Evolutionary conservation across 92 coral and sea anemone species (phyloP), one percentile per base, ranked within the genome.

Genomic region (Siderastrea radians): DNA sequence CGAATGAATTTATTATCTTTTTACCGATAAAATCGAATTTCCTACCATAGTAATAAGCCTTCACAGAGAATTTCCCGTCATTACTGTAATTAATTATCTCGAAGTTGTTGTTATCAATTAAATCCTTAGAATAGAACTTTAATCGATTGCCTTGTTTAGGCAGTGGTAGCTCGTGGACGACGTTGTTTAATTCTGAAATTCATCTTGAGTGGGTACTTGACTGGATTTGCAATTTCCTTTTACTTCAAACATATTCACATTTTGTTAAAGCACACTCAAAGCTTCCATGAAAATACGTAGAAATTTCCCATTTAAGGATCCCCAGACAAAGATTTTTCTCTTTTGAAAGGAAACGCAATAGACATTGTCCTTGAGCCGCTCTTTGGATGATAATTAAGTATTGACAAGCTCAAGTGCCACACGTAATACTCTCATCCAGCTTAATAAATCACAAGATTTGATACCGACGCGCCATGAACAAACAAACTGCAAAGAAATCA

Each of bases 1-100:
- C 52, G 72, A 72, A 84, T 84, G 87, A 84, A 84, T 57, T 84
- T 73, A 84, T 84, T 84, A 73, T 84, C 73, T 74, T 84, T 84
- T 84, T 84, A 84, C 71, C 8, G 80, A 46, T 73, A 62, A 59
- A 84, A 71, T 74, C 71, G 61, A 84, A 72, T 84, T 72, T 72
- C 87, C 79, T 60, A 38, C 53, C 87, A 57, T 52, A 49, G 72
- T 74, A 63, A 84, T 84, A 7, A 63, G 61, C 44, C 52, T 84
- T 74, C 87, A 74, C 51, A 77, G 62, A 48, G 49, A 63, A 64
- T 84, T 72, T 84, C 73, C 87, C 81, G 49, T 74, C 81, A 72
- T 84, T 84, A 48, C 50, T 57, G 59, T 74, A 84, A 84, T 84
- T 74, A 73, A 84, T 84, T 73, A 84, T 53, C 80, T 74, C 63